These are phyloP conservation scores for Sinhomidia bicolor DNA, from an alignment of 2,888 invertebrate genomes.

Conservation along the genomic window DNA sequence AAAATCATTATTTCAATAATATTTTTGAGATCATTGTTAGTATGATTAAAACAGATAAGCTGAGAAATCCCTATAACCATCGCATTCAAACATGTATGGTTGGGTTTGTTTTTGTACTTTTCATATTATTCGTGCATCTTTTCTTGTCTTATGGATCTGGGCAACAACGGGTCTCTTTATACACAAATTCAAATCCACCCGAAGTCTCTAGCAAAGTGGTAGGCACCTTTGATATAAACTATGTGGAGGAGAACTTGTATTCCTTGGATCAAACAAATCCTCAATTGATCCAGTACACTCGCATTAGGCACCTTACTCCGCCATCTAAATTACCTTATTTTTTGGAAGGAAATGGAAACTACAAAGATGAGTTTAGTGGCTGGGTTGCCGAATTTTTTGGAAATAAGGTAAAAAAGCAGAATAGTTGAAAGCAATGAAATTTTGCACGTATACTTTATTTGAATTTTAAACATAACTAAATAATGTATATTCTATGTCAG, in stretches of 20 bases:
- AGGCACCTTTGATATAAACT: too few relatives aligned
- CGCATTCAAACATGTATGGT: too few relatives aligned
- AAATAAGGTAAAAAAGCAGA: conserved; percentile 31
- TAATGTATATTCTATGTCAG: not conserved
- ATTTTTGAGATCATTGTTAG: not conserved
- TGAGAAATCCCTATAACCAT: too few relatives aligned
- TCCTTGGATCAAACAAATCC: conserved; percentile 29
- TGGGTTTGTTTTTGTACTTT: too few relatives aligned
- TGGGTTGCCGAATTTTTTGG: conserved; percentile 11
- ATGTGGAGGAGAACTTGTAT: too few relatives aligned
- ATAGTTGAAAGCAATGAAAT: not conserved
- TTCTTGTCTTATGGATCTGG: too few relatives aligned
- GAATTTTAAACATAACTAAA: not conserved
- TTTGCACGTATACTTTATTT: not conserved
- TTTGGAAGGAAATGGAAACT: not conserved
- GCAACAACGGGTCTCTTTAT: too few relatives aligned
- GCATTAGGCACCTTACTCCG: conserved; percentile 46
- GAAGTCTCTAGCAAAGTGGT: too few relatives aligned
- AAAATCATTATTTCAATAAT: not conserved
- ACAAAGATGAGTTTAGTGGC: not conserved
- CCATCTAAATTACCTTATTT: conserved; percentile 63
- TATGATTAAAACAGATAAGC: too few relatives aligned
- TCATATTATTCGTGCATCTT: too few relatives aligned
- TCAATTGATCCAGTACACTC: conserved; percentile 6
- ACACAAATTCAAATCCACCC: too few relatives aligned